Conservation (phyloP, 2,888 invertebrate genomes). For the Litoditis marina region DNA sequence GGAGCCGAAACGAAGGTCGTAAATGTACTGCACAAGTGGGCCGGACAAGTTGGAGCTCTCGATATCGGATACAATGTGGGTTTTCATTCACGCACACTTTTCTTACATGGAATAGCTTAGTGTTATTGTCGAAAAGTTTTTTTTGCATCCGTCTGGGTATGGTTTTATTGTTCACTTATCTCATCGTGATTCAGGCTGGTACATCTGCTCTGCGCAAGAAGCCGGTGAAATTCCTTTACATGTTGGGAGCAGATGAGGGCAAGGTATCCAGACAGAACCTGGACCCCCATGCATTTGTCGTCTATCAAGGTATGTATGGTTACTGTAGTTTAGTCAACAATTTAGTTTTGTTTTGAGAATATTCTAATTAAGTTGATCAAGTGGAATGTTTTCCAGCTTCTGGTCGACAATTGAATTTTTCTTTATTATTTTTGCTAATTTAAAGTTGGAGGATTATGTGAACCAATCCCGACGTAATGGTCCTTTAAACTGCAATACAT, state of each 20-base stretch:
- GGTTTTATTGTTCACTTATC: not conserved
- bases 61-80: slow-evolving; percentile 78
- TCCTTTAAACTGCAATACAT: no score
- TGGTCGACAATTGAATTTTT: no score
- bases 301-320: slow-evolving; percentile 72
- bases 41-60: slow-evolving; percentile 80
- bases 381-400: no score
- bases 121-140: not conserved
- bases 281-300: slow-evolving; percentile 78
- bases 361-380: no score
- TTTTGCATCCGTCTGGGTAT: no score
- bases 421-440: no score
- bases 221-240: slow-evolving; percentile 73
- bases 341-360: no score
- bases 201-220: slow-evolving; percentile 46
- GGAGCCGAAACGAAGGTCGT: slow-evolving; percentile 69
- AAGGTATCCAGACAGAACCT: slow-evolving; percentile 76
- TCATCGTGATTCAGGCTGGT: slow-evolving; percentile 18
- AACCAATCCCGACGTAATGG: no score
- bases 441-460: no score
- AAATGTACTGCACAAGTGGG: slow-evolving; percentile 88
- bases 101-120: no score
- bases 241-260: slow-evolving; percentile 90
- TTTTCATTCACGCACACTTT: no score
- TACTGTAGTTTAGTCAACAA: not conserved